phyloP scores from a whole-genome alignment of 2,797 vertebrate genomes.

The Spinus pinus region DNA sequence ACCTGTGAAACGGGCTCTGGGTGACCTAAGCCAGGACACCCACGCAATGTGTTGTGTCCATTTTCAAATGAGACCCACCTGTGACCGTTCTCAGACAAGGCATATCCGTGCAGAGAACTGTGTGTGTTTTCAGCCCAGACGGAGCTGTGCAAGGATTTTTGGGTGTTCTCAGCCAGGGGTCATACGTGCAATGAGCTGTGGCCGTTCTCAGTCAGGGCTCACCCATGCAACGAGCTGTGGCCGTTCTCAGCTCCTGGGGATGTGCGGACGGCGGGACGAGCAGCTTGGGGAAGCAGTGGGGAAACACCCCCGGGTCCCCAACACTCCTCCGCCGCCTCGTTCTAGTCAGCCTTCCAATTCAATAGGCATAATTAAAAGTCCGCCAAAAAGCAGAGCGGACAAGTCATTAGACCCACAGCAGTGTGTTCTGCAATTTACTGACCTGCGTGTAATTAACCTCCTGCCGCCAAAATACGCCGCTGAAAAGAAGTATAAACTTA shows the following conservation, averaged over 20 bases:
- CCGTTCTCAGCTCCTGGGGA: not conserved
- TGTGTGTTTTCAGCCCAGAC: fast-evolving
- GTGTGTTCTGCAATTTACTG: conserved; percentile 16
- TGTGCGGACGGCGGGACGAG: fast-evolving
- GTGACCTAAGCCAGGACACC: not conserved
- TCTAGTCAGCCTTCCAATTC: not conserved
- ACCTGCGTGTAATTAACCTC: conserved; percentile 11
- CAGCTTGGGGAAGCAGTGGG: not conserved
- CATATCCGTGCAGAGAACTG: fast-evolving
- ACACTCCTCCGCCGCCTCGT: fast-evolving
- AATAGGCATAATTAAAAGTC: not conserved
- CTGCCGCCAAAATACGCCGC: not conserved
- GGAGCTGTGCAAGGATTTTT: fast-evolving
- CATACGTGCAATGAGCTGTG: fast-evolving
- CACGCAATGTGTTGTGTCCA: fast-evolving
- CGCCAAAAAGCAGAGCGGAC: conserved; percentile 2
- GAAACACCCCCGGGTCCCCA: not conserved
- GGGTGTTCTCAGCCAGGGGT: not conserved
- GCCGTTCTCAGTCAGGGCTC: not conserved
- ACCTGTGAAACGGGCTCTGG: fast-evolving
- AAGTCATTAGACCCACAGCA: not conserved
- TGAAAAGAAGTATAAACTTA: conserved; percentile 19
- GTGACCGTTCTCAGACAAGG: fast-evolving
- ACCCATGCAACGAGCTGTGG: fast-evolving
- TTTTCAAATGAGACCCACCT: fast-evolving